These are phyloP conservation scores for Belgica antarctica DNA, from an alignment of 2,888 invertebrate genomes.

Conservation along the genomic window DNA sequence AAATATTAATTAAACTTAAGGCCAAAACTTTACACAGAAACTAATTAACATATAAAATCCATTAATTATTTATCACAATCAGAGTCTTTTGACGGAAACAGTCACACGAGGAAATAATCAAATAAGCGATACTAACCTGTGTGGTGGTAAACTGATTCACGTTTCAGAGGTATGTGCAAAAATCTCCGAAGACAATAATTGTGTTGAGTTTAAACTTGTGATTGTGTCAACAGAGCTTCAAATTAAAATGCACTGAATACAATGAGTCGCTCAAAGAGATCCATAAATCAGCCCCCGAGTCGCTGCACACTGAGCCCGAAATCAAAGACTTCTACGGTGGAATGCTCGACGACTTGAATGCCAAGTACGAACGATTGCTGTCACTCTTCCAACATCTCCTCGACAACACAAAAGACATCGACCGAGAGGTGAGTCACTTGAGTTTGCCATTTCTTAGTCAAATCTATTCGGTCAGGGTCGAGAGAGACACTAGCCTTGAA, in stretches of 20 bases:
- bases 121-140: slow-evolving; percentile 40
- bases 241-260: slow-evolving; percentile 18
- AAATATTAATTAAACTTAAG: neutral
- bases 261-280: slow-evolving; percentile 22
- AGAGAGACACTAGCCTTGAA: slow-evolving; percentile 32
- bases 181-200: slow-evolving; percentile 16
- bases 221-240: slow-evolving; percentile 22
- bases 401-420: neutral
- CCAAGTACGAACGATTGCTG: slow-evolving; percentile 33
- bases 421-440: slow-evolving; percentile 32
- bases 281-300: slow-evolving; percentile 3
- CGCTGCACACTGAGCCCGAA: neutral
- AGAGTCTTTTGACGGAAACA: slow-evolving; percentile 42
- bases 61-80: slow-evolving; percentile 38
- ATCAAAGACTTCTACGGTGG: slow-evolving; percentile 28
- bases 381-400: slow-evolving; percentile 32
- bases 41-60: slow-evolving; percentile 3
- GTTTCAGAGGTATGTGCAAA: slow-evolving; percentile 41
- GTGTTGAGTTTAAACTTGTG: neutral
- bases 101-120: slow-evolving; percentile 40
- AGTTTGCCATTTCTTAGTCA: neutral
- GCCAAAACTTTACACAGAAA: neutral
- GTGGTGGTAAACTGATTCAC: slow-evolving; percentile 43
- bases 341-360: slow-evolving; percentile 32
- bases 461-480: neutral